A percentile compares a stretch with the other conserved stretches of the same genome.
phyloP scores from a whole-genome alignment of 2,113 vertebrate species.

The Leucopsar rothschildi region DNA sequence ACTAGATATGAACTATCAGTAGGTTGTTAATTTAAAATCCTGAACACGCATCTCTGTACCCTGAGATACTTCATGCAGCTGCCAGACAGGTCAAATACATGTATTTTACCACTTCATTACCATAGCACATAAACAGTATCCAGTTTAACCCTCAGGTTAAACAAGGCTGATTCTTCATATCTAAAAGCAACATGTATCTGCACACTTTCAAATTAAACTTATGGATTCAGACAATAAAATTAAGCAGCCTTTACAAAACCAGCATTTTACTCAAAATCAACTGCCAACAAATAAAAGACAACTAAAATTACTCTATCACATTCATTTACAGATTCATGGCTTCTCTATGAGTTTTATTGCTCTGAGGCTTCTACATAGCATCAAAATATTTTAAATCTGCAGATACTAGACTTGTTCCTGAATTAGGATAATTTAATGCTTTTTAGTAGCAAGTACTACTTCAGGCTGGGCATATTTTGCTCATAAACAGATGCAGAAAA shows the following conservation, averaged over 20 bases:
- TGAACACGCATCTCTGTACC: not conserved
- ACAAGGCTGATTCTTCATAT: fast-evolving
- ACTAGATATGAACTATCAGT: not conserved
- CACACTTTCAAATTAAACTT: not conserved
- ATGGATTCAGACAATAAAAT: not conserved
- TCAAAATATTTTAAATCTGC: not conserved
- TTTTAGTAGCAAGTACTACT: not conserved
- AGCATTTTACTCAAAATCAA: not conserved
- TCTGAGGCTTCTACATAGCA: not conserved
- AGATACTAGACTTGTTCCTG: not conserved
- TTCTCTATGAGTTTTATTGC: not conserved
- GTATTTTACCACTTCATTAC: not conserved
- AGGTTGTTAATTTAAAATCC: not conserved
- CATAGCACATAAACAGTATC: not conserved
- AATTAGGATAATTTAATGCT: not conserved
- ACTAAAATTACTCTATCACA: not conserved
- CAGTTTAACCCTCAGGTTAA: not conserved
- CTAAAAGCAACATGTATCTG: not conserved
- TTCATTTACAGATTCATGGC: not conserved
- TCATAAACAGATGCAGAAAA: not conserved
- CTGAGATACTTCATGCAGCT: not conserved
- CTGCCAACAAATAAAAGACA: not conserved
- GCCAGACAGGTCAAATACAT: not conserved
- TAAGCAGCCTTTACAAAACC: not conserved
- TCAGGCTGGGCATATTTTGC: not conserved